Evolutionary conservation across 2,797 vertebrate genomes (phyloP), one percentile per base, ranked within the genome.

Genomic region (Falco columbarius): DNA sequence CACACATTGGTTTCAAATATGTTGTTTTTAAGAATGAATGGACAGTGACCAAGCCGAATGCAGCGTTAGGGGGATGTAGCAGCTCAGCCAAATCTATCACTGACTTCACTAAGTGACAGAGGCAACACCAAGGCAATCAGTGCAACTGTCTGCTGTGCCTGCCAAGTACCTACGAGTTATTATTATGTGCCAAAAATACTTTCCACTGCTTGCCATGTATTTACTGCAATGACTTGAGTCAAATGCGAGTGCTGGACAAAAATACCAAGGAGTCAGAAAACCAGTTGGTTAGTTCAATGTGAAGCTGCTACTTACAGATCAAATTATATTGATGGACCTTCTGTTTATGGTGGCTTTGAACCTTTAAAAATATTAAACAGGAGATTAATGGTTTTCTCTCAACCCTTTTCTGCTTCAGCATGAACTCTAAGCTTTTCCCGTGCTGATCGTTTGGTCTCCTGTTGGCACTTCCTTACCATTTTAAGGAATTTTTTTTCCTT

Each of bases 101-200:
- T 55, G 91, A 19, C 75, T 95, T 70, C 10, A 20, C 67, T 18
- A 38, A 81, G 79, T 68, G 89, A 51, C 67, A 85, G 73, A 88
- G 93, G 88, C 89, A 86, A 49, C 38, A 14, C 83, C 0, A 3
- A 88, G 66, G 76, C 87, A 81, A 88, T 83, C 94, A 58, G 61
- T 83, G 88, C 93, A 66, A 67, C 88, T 73, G 79, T 88, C 70
- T 89, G 82, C 92, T 61, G 29, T 55, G 91, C 85, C 81, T 93
- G 89, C 86, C 75, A 79, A 86, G 74, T 42, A 52, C 90, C 92
- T 81, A 9, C 3, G 0, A 44, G 65, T 77, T 44, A 11, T 6
- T 6, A 42, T 17, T 34, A 5, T 12, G 51, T 52, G 87, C 89
- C 95, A 88, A 21, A 91, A 95, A 79, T 62, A 16, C 68, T 88